phyloP scores from a whole-genome alignment of 1,140 invertebrate species.

The Cepaea nemoralis region DNA sequence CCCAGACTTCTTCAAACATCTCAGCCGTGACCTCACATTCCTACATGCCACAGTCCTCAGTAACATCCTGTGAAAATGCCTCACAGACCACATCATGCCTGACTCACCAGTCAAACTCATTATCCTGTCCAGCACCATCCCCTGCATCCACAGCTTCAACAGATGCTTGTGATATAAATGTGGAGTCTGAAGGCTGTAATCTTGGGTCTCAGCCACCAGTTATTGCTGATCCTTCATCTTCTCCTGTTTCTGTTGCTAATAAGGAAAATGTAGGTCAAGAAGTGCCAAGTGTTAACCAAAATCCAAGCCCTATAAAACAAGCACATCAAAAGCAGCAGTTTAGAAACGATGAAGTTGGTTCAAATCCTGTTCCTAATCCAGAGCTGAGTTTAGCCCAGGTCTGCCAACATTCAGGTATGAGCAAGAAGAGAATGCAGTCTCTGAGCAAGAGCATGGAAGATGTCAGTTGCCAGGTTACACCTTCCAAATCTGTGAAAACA shows the following conservation, averaged over 20 bases:
- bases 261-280: too few species aligned
- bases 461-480: too few species aligned
- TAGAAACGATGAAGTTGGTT: neutral
- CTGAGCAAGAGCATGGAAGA: neutral
- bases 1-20: neutral
- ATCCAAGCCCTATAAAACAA: neutral
- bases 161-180: neutral
- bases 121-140: neutral
- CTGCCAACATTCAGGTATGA: neutral
- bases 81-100: constrained; percentile 3
- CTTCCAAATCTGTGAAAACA: too few species aligned
- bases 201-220: neutral
- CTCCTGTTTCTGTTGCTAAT: neutral
- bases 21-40: neutral
- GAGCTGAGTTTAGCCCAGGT: neutral
- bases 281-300: neutral
- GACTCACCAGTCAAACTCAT: neutral
- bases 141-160: constrained; percentile 6
- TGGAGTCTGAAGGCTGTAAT: neutral
- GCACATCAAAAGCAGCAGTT: neutral
- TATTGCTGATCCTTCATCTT: neutral
- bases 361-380: neutral
- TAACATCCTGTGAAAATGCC: neutral
- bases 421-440: neutral
- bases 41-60: neutral